phyloP scores from a whole-genome alignment of 2,113 vertebrate genomes.

The Perca flavescens region DNA sequence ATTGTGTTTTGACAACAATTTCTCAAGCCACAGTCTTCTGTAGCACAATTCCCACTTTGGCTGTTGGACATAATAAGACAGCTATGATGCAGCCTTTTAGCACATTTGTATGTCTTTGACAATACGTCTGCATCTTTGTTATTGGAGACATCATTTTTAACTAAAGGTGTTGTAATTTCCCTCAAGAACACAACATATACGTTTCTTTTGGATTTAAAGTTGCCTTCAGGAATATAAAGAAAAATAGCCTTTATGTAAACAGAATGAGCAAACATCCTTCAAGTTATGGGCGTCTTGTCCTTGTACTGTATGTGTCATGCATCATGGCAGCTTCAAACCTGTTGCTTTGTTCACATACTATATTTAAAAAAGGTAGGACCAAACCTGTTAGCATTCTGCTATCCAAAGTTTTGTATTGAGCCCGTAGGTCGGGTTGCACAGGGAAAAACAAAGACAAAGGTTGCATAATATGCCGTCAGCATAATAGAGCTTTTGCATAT shows the following conservation, averaged over 20 bases:
- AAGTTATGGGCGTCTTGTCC: neutral
- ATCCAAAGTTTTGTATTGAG: slow-evolving; percentile 25
- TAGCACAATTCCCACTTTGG: slow-evolving; percentile 3
- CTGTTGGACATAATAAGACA: slow-evolving; percentile 12
- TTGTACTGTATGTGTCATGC: neutral
- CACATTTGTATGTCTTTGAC: neutral
- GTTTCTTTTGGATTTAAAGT: neutral
- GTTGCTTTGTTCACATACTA: neutral
- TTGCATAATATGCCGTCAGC: slow-evolving; percentile 11
- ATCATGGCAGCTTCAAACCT: neutral
- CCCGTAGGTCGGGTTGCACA: slow-evolving; percentile 45
- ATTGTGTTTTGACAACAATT: slow-evolving; percentile 60
- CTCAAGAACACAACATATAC: neutral
- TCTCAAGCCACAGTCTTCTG: slow-evolving; percentile 9
- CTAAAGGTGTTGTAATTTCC: neutral
- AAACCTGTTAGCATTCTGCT: slow-evolving; percentile 33
- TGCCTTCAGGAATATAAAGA: neutral
- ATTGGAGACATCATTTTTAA: neutral
- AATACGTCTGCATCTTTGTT: neutral
- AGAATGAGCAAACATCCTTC: neutral
- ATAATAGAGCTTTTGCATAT: neutral
- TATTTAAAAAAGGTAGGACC: slow-evolving; percentile 32
- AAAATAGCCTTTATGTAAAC: neutral
- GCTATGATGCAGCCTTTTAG: neutral
- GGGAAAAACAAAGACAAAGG: slow-evolving; percentile 21